These are phyloP conservation scores for Xyrauchen texanus DNA, from an alignment of 2,113 vertebrate genomes.

Conservation along the genomic window DNA sequence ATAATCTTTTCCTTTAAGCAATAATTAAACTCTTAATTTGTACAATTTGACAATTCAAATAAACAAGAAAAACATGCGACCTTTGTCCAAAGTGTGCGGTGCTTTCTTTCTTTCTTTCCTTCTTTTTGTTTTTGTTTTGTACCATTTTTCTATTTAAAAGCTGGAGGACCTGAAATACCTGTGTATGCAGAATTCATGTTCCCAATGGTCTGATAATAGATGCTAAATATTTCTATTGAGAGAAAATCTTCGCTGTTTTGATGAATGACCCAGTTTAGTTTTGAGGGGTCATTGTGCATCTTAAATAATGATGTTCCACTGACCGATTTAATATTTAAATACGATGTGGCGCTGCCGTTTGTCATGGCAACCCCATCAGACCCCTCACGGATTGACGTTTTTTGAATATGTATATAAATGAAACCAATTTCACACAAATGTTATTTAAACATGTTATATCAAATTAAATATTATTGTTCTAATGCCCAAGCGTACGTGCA, in stretches of 20 bases:
- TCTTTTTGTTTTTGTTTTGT: no score
- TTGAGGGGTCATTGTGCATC: neutral
- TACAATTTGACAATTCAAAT: no score
- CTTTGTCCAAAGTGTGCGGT: no score
- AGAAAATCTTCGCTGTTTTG: no score
- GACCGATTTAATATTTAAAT: conserved; percentile 7
- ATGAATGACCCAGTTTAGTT: neutral
- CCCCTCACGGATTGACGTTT: neutral
- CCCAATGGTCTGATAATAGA: neutral
- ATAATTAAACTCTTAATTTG: no score
- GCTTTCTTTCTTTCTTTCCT: no score
- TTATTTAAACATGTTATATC: no score
- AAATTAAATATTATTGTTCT: neutral
- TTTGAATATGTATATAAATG: neutral
- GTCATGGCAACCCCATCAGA: neutral
- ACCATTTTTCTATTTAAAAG: no score
- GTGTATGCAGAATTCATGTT: no score
- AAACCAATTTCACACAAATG: no score
- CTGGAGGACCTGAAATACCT: neutral
- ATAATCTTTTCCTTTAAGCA: no score
- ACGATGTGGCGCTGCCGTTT: neutral
- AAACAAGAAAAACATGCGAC: no score
- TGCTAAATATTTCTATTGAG: neutral
- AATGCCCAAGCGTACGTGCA: neutral
- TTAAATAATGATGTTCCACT: conserved; percentile 27